Evolutionary conservation across 1,140 invertebrate genomes (phyloP).

Genomic region (Monochamus saltuarius): DNA sequence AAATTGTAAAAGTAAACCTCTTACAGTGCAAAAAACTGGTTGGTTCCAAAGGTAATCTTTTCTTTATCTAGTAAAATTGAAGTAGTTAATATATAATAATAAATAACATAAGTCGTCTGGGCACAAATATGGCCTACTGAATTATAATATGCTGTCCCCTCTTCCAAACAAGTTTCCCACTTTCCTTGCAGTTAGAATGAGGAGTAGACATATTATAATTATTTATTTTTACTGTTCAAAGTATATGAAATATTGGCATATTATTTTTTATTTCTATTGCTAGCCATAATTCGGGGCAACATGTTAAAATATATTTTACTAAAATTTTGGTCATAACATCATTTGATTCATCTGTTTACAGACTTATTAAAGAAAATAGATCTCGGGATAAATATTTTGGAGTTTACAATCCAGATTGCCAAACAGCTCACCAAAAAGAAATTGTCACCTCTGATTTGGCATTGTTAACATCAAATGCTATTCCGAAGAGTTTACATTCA

Average conservation of each 20-base stretch:
- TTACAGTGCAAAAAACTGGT: constrained; percentile 36
- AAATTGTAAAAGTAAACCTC: constrained; percentile 61
- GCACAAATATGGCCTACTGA: constrained; percentile 9
- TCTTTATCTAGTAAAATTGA: no score
- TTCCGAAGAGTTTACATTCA: constrained; percentile 19
- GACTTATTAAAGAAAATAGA: constrained; percentile 42
- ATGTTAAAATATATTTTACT: no score
- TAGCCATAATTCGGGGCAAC: no score
- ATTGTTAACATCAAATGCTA: constrained; percentile 55
- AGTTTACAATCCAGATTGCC: constrained; percentile 65
- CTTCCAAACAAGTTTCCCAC: background rate
- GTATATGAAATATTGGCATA: no score
- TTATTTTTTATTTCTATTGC: no score
- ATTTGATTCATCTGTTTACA: constrained; percentile 50
- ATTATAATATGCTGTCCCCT: background rate
- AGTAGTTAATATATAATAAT: no score
- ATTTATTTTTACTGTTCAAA: no score
- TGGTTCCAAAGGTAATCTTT: constrained; percentile 44
- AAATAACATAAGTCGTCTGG: no score
- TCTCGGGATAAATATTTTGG: constrained; percentile 52
- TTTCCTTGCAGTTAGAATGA: no score
- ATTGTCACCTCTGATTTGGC: constrained; percentile 64
- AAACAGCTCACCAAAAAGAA: constrained; percentile 54
- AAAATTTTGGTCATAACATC: no score
- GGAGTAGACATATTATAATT: no score